phyloP scores from a whole-genome alignment of 2,113 vertebrate genomes.

The Mastomys coucha region DNA sequence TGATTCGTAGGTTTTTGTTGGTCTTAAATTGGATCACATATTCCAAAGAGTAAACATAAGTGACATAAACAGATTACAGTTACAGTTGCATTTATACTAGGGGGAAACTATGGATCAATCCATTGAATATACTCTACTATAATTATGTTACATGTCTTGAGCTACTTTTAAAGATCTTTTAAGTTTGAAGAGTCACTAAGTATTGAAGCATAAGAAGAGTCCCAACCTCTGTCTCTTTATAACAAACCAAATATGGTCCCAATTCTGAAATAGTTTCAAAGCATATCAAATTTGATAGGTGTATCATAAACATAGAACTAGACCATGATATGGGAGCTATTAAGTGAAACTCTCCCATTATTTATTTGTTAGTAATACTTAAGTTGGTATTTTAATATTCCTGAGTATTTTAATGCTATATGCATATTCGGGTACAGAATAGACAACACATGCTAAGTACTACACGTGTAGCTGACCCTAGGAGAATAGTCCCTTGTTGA shows the following conservation, averaged over 20 bases:
- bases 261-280: slow-evolving; percentile 18
- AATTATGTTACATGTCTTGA: not conserved
- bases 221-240: not conserved
- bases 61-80: not conserved
- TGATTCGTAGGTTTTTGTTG: slow-evolving; percentile 51
- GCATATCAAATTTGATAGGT: not conserved
- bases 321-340: not conserved
- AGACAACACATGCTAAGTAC: not conserved
- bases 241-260: not conserved
- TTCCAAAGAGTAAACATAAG: slow-evolving; percentile 25
- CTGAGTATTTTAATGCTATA: not conserved
- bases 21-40: slow-evolving; percentile 48
- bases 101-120: not conserved
- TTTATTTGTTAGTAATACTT: slow-evolving; percentile 34
- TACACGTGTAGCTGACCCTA: not conserved
- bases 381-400: not conserved
- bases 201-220: not conserved
- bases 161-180: not conserved
- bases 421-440: not conserved
- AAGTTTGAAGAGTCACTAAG: slow-evolving; percentile 5
- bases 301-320: slow-evolving; percentile 15
- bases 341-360: slow-evolving; percentile 38
- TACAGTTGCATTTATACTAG: not conserved
- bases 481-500: not conserved
- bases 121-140: not conserved